Evolutionary conservation across 2,888 invertebrate genomes (phyloP).

Genomic region (Patella depressa): DNA sequence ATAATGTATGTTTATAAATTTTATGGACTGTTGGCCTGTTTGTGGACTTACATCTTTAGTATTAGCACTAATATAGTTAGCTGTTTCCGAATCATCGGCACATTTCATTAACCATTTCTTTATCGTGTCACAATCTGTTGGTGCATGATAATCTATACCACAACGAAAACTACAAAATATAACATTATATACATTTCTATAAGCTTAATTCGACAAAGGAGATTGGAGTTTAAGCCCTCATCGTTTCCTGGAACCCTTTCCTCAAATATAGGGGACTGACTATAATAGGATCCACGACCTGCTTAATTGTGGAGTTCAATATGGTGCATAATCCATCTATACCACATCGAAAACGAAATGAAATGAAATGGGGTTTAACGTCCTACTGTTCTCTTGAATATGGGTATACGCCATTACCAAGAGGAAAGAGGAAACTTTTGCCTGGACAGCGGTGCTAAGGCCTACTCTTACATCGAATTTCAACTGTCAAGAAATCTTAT

Average conservation of each 20-base stretch:
- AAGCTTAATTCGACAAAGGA: neutral
- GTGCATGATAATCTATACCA: conserved; percentile 97
- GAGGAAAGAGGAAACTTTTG: too few relatives aligned
- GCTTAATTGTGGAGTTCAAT: too few relatives aligned
- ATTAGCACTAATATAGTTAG: conserved; percentile 99
- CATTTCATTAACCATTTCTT: conserved; percentile 99
- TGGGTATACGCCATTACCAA: too few relatives aligned
- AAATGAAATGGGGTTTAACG: too few relatives aligned
- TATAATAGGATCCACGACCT: neutral
- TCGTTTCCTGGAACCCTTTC: neutral
- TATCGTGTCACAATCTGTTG: conserved; percentile 95
- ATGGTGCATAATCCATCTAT: too few relatives aligned
- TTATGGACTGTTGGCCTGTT: too few relatives aligned
- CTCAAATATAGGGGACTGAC: neutral
- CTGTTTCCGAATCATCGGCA: conserved; percentile 99
- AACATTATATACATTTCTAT: conserved; percentile 8
- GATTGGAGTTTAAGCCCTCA: neutral
- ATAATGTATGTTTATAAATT: too few relatives aligned
- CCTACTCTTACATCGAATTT: too few relatives aligned
- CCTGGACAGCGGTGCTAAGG: too few relatives aligned
- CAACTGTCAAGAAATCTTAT: too few relatives aligned
- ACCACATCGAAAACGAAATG: too few relatives aligned
- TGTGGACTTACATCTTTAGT: conserved; percentile 83
- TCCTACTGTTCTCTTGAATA: too few relatives aligned
- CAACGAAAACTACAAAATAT: conserved; percentile 81